phyloP scores from a whole-genome alignment of 2,113 vertebrate genomes.

The Rana temporaria region DNA sequence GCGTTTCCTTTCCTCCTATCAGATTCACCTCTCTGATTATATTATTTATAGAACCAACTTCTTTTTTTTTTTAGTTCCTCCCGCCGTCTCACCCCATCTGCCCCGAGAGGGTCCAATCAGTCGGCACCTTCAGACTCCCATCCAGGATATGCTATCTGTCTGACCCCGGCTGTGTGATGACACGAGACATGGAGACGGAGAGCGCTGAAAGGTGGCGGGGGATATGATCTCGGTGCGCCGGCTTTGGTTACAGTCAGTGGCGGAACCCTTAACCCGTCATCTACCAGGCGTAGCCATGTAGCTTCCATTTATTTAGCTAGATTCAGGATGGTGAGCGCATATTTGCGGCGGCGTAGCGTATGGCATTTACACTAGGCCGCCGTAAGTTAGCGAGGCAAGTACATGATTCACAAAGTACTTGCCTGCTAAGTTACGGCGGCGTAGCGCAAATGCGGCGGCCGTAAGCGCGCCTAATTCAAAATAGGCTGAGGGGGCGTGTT shows the following conservation, averaged over 20 bases:
- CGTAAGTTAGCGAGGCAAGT: too few species aligned
- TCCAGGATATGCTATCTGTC: slow-evolving; percentile 44
- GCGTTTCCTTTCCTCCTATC: too few species aligned
- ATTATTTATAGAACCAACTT: neutral
- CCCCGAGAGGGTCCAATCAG: slow-evolving; percentile 30
- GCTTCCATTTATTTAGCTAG: too few species aligned
- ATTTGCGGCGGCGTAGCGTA: too few species aligned
- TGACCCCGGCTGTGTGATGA: slow-evolving; percentile 33
- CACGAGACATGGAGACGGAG: slow-evolving; percentile 63
- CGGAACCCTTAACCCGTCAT: slow-evolving; percentile 21
- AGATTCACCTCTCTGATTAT: neutral
- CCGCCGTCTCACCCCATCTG: slow-evolving; percentile 21
- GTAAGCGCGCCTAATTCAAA: too few species aligned
- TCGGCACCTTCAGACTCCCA: slow-evolving; percentile 22
- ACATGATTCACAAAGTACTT: too few species aligned
- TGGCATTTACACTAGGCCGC: too few species aligned
- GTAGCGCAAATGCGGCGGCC: too few species aligned
- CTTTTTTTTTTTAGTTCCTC: neutral
- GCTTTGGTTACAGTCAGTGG: slow-evolving; percentile 45
- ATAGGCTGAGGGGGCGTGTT: too few species aligned
- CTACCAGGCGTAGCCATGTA: neutral
- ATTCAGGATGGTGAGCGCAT: too few species aligned
- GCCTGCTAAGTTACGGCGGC: too few species aligned
- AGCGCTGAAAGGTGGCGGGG: slow-evolving; percentile 75
- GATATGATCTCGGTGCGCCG: slow-evolving; percentile 67